These are phyloP conservation scores for Trochalopteron elliotii DNA, from an alignment of 2,113 vertebrate genomes.

Conservation along the genomic window DNA sequence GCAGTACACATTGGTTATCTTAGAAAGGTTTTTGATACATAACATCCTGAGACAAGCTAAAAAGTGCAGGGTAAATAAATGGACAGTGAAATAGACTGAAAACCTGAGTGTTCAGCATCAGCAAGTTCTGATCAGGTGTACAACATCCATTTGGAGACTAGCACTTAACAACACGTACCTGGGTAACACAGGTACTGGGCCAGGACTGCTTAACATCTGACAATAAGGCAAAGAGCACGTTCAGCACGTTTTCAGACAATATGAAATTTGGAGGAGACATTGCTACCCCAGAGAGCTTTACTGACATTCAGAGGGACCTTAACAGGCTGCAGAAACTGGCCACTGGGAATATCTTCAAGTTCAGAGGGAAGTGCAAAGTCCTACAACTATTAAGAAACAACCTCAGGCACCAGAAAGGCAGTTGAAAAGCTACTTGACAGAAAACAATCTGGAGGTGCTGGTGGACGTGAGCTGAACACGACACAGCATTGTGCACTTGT, in stretches of 20 bases:
- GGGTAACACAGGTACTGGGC: not conserved
- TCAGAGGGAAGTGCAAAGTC: not conserved
- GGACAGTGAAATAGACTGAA: not conserved
- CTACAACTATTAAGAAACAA: not conserved
- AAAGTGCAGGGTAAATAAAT: not conserved
- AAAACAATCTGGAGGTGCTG: not conserved
- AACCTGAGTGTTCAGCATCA: not conserved
- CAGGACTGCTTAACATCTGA: not conserved
- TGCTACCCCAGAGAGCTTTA: not conserved
- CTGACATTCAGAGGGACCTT: not conserved
- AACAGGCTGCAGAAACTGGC: not conserved
- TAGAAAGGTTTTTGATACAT: not conserved
- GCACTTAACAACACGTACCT: accelerated
- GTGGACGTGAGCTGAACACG: not conserved
- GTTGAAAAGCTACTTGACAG: not conserved
- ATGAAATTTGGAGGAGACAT: not conserved
- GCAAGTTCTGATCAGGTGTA: not conserved
- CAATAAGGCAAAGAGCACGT: not conserved
- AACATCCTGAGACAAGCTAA: not conserved
- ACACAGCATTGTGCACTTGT: not conserved
- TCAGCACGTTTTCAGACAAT: accelerated
- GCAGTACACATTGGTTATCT: not conserved
- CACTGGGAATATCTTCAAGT: not conserved
- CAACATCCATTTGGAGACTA: not conserved
- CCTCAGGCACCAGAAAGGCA: not conserved